phyloP scores from a whole-genome alignment of 2,797 vertebrate species.

The Anas flavirostris region DNA sequence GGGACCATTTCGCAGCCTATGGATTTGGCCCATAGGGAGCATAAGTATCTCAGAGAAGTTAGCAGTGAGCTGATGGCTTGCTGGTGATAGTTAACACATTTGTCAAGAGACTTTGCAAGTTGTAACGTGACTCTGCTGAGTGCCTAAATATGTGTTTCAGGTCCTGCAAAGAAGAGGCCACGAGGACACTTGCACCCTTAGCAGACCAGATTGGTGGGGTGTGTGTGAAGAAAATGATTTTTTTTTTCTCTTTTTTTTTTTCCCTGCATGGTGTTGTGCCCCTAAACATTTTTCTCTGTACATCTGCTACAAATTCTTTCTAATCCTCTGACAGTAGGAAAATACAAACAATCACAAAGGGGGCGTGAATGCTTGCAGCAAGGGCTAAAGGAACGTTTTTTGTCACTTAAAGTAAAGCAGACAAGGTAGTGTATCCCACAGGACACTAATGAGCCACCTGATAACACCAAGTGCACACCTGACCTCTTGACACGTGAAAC shows the following conservation, averaged over 20 bases:
- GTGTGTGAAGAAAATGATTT: background rate
- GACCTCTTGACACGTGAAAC: constrained; percentile 62
- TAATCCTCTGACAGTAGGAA: background rate
- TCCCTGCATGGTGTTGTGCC: background rate
- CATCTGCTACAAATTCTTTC: fast-evolving
- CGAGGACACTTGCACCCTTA: background rate
- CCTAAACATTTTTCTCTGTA: background rate
- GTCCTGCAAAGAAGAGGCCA: background rate
- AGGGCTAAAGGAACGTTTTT: background rate
- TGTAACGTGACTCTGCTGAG: background rate
- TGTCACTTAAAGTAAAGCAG: constrained; percentile 44
- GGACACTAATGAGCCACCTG: constrained; percentile 65
- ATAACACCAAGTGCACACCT: constrained; percentile 52
- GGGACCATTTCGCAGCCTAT: background rate
- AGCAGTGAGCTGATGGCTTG: background rate
- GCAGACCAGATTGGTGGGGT: background rate
- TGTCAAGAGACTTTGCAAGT: background rate
- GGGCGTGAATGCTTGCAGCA: background rate
- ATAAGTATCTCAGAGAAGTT: fast-evolving
- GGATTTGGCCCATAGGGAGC: background rate
- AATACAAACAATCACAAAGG: background rate
- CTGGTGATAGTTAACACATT: background rate
- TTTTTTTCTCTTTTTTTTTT: background rate
- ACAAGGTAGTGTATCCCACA: constrained; percentile 25
- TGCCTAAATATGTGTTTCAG: background rate